Evolutionary conservation across 2,888 invertebrate species (phyloP).

Genomic region (Villa cingulata): DNA sequence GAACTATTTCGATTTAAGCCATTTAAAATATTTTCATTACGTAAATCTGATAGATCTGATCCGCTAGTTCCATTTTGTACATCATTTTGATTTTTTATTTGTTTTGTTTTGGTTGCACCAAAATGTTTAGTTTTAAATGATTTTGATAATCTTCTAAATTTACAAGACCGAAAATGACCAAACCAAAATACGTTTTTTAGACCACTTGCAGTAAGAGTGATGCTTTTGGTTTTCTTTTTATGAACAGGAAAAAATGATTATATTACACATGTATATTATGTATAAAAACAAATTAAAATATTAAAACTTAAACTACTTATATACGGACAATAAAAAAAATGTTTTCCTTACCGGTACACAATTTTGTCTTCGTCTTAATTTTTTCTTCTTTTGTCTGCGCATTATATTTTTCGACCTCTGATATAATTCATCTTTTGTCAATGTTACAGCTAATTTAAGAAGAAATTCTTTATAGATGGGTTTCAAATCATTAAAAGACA

Average conservation of each 20-base stretch:
- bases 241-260: not conserved
- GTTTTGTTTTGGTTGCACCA: conserved; percentile 19
- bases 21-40: conserved; percentile 43
- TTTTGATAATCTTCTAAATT: conserved; percentile 6
- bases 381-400: conserved; percentile 66
- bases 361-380: conserved; percentile 42
- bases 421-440: conserved; percentile 85
- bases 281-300: too few species aligned
- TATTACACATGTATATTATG: too few species aligned
- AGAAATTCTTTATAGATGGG: conserved; percentile 85
- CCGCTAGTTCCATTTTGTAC: conserved; percentile 44
- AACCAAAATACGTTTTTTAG: conserved; percentile 50
- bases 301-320: conserved; percentile 2
- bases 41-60: conserved; percentile 48
- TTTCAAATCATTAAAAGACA: conserved; percentile 85
- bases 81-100: conserved; percentile 8
- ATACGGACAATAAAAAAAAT: not conserved
- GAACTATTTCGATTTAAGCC: conserved; percentile 50
- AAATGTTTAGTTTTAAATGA: conserved; percentile 17
- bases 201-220: conserved; percentile 46
- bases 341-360: conserved; percentile 33
- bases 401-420: conserved; percentile 81
- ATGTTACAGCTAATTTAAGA: conserved; percentile 69
- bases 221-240: conserved; percentile 43
- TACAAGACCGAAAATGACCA: conserved; percentile 34